Evolutionary conservation across 2,113 vertebrate genomes (phyloP).

Genomic region (Chaetops frenatus): DNA sequence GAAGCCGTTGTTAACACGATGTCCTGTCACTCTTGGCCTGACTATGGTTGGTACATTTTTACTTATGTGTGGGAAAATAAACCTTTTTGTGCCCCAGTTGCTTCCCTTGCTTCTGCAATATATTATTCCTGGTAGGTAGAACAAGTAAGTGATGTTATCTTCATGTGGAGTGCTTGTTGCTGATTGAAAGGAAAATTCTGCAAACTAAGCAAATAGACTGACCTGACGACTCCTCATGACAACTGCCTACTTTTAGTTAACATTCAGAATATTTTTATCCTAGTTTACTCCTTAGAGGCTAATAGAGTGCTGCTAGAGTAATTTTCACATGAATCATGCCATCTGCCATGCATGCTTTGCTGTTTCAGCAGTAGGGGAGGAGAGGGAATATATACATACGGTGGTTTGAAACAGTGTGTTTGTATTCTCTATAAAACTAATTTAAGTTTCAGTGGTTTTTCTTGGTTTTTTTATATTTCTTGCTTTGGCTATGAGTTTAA

Average conservation of each 20-base stretch:
- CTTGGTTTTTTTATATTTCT: not conserved
- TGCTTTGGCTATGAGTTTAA: not conserved
- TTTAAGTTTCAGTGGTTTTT: not conserved
- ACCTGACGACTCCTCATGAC: conserved; percentile 1
- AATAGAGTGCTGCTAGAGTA: conserved; percentile 52
- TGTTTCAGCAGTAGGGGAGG: conserved; percentile 25
- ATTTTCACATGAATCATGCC: conserved; percentile 60
- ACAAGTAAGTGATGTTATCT: not conserved
- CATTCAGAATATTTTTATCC: conserved; percentile 49
- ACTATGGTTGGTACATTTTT: not conserved
- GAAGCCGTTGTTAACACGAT: rapidly evolving
- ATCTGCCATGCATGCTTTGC: conserved; percentile 42
- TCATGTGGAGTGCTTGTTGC: not conserved
- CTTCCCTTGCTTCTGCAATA: not conserved
- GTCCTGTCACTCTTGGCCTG: not conserved
- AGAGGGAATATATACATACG: not conserved
- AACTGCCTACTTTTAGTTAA: conserved; percentile 34
- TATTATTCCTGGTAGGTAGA: not conserved
- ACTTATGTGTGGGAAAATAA: not conserved
- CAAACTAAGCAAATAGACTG: conserved; percentile 17
- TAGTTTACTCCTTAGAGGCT: conserved; percentile 53
- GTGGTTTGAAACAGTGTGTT: not conserved
- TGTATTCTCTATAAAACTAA: not conserved
- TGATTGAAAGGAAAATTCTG: conserved; percentile 21
- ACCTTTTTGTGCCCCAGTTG: not conserved